Evolutionary conservation across 2,797 vertebrate genomes (phyloP).

Genomic region (Premnoplex brunnescens): DNA sequence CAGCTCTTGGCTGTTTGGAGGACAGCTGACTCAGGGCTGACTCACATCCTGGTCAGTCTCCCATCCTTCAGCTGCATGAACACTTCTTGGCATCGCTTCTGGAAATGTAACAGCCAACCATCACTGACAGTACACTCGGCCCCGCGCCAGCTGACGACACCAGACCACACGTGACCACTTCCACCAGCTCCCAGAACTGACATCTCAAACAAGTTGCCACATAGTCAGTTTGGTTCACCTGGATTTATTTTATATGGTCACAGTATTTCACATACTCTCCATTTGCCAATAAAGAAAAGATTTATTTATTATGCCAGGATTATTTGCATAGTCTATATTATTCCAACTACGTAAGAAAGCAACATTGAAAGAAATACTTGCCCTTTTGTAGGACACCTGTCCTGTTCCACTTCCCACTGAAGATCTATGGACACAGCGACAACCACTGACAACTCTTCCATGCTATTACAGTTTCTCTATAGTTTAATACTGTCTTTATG

Average conservation of each 20-base stretch:
- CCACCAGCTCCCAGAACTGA: neutral
- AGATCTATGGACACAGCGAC: neutral
- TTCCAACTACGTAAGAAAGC: neutral
- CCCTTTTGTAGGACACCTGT: neutral
- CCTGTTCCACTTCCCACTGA: neutral
- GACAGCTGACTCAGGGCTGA: neutral
- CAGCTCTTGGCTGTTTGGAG: neutral
- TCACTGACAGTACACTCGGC: fast-evolving
- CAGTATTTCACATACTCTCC: neutral
- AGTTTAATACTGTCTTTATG: neutral
- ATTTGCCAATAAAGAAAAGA: neutral
- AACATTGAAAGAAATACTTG: neutral
- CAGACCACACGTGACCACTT: neutral
- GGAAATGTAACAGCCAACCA: neutral
- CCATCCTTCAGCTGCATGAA: neutral
- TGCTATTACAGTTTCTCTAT: fast-evolving
- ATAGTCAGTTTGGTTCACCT: neutral
- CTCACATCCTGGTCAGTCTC: neutral
- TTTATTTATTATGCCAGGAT: neutral
- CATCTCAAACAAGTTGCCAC: neutral
- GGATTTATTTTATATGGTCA: neutral
- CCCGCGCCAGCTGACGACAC: neutral
- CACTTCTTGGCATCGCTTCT: neutral
- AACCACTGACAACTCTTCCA: neutral
- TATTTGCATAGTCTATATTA: neutral